phyloP scores from a whole-genome alignment of 2,888 invertebrate species.

The Ochropleura leucogaster region DNA sequence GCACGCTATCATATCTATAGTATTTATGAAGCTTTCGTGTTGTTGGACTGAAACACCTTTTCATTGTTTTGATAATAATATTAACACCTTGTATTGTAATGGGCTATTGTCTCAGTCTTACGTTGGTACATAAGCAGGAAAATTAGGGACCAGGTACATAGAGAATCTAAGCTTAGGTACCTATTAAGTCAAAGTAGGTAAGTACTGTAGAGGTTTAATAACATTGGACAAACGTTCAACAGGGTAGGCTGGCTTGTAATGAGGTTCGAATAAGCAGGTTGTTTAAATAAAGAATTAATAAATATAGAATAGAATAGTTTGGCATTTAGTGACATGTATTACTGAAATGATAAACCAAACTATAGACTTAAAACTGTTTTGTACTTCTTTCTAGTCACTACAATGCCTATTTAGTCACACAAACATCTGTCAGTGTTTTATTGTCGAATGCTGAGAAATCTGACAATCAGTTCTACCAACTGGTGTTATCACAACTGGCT shows the following conservation, averaged over 20 bases:
- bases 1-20: conserved; percentile 46
- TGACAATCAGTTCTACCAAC: background rate
- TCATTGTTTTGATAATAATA: conserved; percentile 27
- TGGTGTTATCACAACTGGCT: background rate
- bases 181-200: background rate
- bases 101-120: background rate
- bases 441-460: background rate
- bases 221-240: too few relatives aligned
- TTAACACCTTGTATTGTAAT: conserved; percentile 13
- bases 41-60: conserved; percentile 30
- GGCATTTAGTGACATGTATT: too few relatives aligned
- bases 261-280: too few relatives aligned
- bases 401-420: too few relatives aligned
- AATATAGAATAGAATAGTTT: too few relatives aligned
- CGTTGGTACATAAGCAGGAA: background rate
- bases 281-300: too few relatives aligned
- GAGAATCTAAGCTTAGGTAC: background rate
- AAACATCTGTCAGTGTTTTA: background rate
- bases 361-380: too few relatives aligned
- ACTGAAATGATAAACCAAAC: too few relatives aligned
- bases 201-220: too few relatives aligned
- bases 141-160: background rate
- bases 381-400: too few relatives aligned
- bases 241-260: too few relatives aligned
- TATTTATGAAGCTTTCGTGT: conserved; percentile 55